Percentiles rank a stretch among this genome's conserved stretches.
Evolutionary conservation across 1,140 invertebrate genomes (phyloP).

Genomic region (Protaetia brevitarsis): DNA sequence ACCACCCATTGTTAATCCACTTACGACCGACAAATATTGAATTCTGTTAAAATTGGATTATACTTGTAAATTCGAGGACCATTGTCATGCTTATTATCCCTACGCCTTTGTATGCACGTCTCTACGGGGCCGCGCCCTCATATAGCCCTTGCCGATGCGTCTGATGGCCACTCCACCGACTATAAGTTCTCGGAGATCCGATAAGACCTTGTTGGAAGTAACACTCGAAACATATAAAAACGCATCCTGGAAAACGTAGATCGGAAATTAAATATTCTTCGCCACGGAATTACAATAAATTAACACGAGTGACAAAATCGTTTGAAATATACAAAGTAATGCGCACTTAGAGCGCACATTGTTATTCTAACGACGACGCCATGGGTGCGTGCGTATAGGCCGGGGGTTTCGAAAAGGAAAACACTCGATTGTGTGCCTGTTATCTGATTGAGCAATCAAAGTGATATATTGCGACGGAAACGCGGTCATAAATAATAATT

Average conservation of each 20-base stretch:
- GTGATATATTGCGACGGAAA: slow-evolving; percentile 30
- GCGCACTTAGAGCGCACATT: not conserved
- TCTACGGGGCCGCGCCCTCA: not conserved
- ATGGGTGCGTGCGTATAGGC: not conserved
- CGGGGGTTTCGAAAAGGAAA: not conserved
- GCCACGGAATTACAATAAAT: slow-evolving; percentile 6
- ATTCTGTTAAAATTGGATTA: slow-evolving; percentile 22
- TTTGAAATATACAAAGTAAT: not conserved
- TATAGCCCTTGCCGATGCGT: not conserved
- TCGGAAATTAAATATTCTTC: slow-evolving; percentile 13
- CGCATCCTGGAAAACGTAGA: too few relatives aligned
- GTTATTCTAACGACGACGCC: not conserved
- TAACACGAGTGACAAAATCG: not conserved
- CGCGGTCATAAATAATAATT: slow-evolving; percentile 36
- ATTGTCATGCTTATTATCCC: slow-evolving; percentile 19
- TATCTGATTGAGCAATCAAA: slow-evolving; percentile 34
- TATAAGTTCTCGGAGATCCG: slow-evolving; percentile 1
- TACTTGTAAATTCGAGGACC: slow-evolving; percentile 13
- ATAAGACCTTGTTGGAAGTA: not conserved
- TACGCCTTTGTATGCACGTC: not conserved
- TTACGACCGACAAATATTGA: slow-evolving; percentile 20
- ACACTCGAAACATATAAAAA: not conserved
- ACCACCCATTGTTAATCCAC: slow-evolving; percentile 11
- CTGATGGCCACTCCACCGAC: not conserved
- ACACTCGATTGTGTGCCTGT: not conserved